A percentile compares a stretch with the other conserved stretches of the same genome.
Evolutionary conservation across 2,888 invertebrate genomes (phyloP).

Genomic region (Rotaria socialis): DNA sequence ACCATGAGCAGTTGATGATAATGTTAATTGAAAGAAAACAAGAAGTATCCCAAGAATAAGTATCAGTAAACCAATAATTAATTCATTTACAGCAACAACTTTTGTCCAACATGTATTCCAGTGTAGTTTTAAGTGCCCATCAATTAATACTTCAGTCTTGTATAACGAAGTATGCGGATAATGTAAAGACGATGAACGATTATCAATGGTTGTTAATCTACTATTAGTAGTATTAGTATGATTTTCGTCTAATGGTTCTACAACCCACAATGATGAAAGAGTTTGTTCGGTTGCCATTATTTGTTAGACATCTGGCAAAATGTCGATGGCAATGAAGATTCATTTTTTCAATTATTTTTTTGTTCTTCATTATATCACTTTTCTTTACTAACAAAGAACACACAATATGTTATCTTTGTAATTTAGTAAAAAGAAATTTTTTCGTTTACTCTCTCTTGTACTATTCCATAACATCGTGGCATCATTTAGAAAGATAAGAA

Average conservation of each 20-base stretch:
- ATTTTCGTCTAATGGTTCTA: not conserved
- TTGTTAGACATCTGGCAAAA: not conserved
- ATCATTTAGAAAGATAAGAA: not conserved
- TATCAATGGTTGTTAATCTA: not conserved
- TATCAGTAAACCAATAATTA: not conserved
- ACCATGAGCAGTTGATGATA: constrained; percentile 2
- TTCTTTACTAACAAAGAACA: not conserved
- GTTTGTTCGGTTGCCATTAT: not conserved
- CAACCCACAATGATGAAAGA: not conserved
- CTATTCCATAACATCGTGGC: not conserved
- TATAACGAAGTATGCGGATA: constrained; percentile 4
- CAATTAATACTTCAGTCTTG: not conserved
- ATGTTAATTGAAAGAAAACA: not conserved
- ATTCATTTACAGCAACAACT: not conserved
- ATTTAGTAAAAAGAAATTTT: not conserved
- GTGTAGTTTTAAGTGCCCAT: constrained; percentile 19
- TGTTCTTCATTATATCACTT: not conserved
- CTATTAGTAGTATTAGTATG: not conserved
- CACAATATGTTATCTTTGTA: constrained; percentile 14
- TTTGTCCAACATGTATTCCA: constrained; percentile 32
- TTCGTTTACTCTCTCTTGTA: not conserved
- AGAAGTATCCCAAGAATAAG: not conserved
- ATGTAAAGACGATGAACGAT: not conserved
- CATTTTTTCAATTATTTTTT: constrained; percentile 8
- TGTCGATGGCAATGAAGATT: not conserved